Percentiles rank a stretch among this genome's conserved stretches.
Conservation (phyloP, 2,888 invertebrate species). For the Meiosimyza platycephala region DNA sequence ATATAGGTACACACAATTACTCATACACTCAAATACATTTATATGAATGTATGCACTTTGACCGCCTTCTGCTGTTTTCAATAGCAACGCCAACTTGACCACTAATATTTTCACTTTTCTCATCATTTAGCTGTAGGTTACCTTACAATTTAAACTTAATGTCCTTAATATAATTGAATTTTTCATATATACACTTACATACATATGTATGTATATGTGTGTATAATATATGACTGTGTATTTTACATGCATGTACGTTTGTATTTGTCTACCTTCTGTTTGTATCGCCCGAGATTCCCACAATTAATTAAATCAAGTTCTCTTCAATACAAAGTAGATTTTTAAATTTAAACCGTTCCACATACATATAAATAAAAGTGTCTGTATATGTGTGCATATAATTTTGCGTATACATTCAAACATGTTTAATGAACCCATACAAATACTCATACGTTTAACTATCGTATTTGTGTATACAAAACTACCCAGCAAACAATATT, state of each 20-base stretch:
- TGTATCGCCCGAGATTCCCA: constrained; percentile 16
- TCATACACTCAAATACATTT: too few species aligned
- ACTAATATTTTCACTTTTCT: background rate
- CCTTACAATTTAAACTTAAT: background rate
- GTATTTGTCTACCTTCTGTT: constrained; percentile 9
- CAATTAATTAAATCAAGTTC: constrained; percentile 24
- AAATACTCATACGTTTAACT: too few species aligned
- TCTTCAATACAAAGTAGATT: background rate
- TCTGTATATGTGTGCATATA: too few species aligned
- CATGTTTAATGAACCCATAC: too few species aligned
- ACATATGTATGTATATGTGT: background rate
- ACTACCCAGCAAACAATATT: too few species aligned
- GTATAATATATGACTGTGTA: background rate
- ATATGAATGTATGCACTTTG: background rate
- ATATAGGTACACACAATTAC: too few species aligned
- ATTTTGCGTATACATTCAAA: too few species aligned
- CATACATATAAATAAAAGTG: too few species aligned
- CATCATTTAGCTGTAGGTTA: background rate
- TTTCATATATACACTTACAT: background rate
- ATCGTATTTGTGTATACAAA: too few species aligned
- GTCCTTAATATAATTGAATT: background rate
- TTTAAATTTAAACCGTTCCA: too few species aligned
- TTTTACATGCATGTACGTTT: constrained; percentile 1
- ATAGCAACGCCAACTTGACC: constrained; percentile 6
- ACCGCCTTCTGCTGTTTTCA: constrained; percentile 19